Conservation (phyloP, 2,888 invertebrate genomes). For the Zeuzera pyrina region DNA sequence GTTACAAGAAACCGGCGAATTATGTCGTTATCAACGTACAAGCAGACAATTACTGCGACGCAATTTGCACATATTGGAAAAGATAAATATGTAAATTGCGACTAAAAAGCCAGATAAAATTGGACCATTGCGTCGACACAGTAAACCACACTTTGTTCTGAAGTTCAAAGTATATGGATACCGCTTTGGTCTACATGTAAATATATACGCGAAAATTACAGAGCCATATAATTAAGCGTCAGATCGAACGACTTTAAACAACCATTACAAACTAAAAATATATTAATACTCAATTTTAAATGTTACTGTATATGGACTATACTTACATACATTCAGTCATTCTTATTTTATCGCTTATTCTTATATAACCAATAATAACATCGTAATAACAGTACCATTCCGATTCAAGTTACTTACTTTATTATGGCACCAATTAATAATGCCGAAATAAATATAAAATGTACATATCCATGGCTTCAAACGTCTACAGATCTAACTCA, state of each 20-base stretch:
- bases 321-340: constrained; percentile 55
- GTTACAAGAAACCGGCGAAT: too few species aligned
- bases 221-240: constrained; percentile 24
- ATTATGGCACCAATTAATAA: constrained; percentile 56
- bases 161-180: constrained; percentile 40
- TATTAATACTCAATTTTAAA: constrained; percentile 17
- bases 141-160: constrained; percentile 36
- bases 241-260: constrained; percentile 48
- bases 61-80: too few species aligned
- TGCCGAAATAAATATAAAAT: constrained; percentile 42
- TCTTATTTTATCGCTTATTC: constrained; percentile 24
- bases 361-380: constrained; percentile 19
- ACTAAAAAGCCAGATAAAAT: background rate
- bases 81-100: background rate
- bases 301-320: constrained; percentile 16
- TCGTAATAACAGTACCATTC: background rate
- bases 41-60: too few species aligned
- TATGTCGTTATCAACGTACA: too few species aligned
- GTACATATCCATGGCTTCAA: constrained; percentile 40
- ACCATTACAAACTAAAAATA: constrained; percentile 33
- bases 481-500: too few species aligned
- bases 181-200: constrained; percentile 8
- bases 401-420: constrained; percentile 24
- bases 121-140: background rate
- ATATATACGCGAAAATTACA: background rate